Evolutionary conservation across 2,113 vertebrate species (phyloP).

Genomic region (Nanorana parkeri): DNA sequence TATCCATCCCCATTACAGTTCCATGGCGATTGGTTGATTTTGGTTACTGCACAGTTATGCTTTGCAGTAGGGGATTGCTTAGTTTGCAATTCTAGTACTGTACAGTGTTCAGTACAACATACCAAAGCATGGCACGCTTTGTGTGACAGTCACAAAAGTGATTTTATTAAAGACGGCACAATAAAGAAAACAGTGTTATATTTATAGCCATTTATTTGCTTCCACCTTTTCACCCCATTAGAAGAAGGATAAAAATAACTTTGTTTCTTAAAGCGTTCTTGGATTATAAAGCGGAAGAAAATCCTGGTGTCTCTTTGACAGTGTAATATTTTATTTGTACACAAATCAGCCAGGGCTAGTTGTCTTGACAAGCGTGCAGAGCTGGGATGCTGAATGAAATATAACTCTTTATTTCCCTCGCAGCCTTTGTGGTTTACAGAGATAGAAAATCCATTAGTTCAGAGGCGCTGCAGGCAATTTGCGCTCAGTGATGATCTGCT

Average conservation of each 20-base stretch:
- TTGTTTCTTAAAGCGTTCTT: neutral
- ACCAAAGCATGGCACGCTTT: no score
- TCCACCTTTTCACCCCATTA: neutral
- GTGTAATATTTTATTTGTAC: constrained; percentile 43
- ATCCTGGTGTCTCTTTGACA: constrained; percentile 22
- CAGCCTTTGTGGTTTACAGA: constrained; percentile 39
- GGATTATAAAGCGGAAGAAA: constrained; percentile 6
- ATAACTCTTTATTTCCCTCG: constrained; percentile 31
- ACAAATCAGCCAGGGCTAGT: constrained; percentile 34
- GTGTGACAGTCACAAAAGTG: no score
- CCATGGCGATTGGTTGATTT: no score
- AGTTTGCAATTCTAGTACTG: no score
- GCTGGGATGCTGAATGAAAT: constrained; percentile 29
- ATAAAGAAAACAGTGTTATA: neutral
- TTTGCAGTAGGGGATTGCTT: no score
- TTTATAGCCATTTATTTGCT: neutral
- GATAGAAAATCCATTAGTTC: constrained; percentile 51
- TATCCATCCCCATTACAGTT: no score
- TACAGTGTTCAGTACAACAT: no score
- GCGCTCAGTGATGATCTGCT: constrained; percentile 20
- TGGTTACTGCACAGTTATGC: no score
- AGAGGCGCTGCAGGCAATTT: constrained; percentile 40
- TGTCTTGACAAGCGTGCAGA: constrained; percentile 31
- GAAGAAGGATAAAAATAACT: neutral
- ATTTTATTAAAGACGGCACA: neutral